A percentile compares a stretch with the other conserved stretches of the same genome.
These are phyloP conservation scores for Poecilia latipinna DNA, from an alignment of 2,113 vertebrate species.

Conservation along the genomic window DNA sequence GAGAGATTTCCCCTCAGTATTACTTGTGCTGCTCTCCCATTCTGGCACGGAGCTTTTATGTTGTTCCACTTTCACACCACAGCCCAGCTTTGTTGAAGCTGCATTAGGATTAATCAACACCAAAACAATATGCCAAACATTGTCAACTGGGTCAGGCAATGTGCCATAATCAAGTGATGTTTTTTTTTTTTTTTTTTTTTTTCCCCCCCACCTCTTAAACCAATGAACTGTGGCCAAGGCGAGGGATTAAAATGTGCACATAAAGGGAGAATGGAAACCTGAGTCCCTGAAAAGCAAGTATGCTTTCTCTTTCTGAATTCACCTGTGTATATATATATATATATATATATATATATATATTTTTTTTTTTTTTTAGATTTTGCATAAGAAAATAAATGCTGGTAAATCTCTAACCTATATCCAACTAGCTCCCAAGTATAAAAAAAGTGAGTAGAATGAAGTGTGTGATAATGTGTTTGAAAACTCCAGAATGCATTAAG, in stretches of 20 bases:
- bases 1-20: constrained; percentile 51
- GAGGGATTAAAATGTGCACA: constrained; percentile 34
- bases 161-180: constrained; percentile 48
- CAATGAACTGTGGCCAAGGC: constrained; percentile 50
- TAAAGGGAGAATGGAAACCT: neutral
- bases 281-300: neutral
- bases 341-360: too few species aligned
- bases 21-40: constrained; percentile 40
- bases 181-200: too few species aligned
- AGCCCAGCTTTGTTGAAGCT: constrained; percentile 69
- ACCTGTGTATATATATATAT: neutral
- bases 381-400: neutral
- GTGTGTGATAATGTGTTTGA: neutral
- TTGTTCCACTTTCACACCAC: constrained; percentile 57
- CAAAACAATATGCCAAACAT: constrained; percentile 73
- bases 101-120: constrained; percentile 75
- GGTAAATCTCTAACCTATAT: neutral
- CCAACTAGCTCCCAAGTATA: neutral
- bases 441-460: neutral
- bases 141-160: constrained; percentile 68
- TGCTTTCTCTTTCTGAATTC: neutral
- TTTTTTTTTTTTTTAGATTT: neutral
- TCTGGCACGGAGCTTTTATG: constrained; percentile 50
- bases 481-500: neutral
- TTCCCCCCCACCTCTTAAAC: constrained; percentile 25